Evolutionary conservation across 2,888 invertebrate genomes (phyloP).

Genomic region (Caenorhabditis zanzibari): DNA sequence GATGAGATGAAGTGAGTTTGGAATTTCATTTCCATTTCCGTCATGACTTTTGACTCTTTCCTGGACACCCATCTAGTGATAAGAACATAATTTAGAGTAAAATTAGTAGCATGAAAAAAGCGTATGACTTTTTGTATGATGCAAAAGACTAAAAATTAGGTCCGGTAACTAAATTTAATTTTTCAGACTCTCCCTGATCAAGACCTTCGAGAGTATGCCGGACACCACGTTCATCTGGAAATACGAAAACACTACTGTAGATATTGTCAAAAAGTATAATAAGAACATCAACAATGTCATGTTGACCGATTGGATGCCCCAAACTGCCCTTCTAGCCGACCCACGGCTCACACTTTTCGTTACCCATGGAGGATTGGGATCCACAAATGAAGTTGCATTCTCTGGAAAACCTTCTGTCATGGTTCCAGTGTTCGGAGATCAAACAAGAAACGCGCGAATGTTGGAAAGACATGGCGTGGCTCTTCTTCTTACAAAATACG

Average conservation of each 20-base stretch:
- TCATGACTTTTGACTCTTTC: neutral
- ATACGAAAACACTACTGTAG: constrained; percentile 63
- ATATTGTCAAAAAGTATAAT: constrained; percentile 52
- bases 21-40: neutral
- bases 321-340: constrained; percentile 65
- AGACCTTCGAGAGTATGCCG: constrained; percentile 64
- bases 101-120: neutral
- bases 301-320: constrained; percentile 73
- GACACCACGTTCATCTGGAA: constrained; percentile 72
- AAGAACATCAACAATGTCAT: constrained; percentile 67
- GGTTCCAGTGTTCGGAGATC: constrained; percentile 71
- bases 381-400: constrained; percentile 67
- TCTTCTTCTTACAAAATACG: constrained; percentile 58
- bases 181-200: constrained; percentile 66
- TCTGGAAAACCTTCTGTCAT: constrained; percentile 61
- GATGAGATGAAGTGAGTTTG: constrained; percentile 58
- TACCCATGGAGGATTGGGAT: constrained; percentile 69
- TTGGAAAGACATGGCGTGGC: constrained; percentile 65
- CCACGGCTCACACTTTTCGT: constrained; percentile 64
- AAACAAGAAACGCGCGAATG: constrained; percentile 63
- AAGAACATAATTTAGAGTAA: constrained; percentile 1
- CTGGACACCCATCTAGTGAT: constrained; percentile 1
- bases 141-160: neutral
- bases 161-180: neutral
- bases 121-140: constrained; percentile 4